Conservation (phyloP, 2,113 vertebrate genomes). For the Haliaeetus leucogaster region DNA sequence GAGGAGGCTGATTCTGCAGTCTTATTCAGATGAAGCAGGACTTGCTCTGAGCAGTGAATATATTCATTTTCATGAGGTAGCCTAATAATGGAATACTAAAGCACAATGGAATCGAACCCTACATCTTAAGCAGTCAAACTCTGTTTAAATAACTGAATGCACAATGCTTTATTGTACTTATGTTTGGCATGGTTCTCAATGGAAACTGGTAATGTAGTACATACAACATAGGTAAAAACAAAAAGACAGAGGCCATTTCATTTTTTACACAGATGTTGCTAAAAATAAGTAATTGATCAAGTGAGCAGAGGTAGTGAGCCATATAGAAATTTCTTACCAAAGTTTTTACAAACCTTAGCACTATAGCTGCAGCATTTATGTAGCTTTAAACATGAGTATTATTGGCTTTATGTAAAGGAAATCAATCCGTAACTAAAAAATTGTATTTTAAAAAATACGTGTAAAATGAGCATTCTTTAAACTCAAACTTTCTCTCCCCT, state of each 20-base stretch:
- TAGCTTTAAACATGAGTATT: background rate
- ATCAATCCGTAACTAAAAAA: background rate
- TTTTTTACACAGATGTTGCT: background rate
- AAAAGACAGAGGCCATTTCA: background rate
- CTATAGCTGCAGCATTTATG: background rate
- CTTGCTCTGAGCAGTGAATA: background rate
- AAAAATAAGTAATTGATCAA: background rate
- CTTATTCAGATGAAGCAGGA: background rate
- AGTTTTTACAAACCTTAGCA: background rate
- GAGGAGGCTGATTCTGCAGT: background rate
- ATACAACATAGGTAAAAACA: background rate
- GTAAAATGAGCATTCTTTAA: background rate
- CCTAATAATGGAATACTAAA: background rate
- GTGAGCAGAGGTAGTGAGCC: background rate
- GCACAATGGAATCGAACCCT: background rate
- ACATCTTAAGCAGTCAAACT: background rate
- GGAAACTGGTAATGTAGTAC: background rate
- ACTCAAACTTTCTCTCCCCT: background rate
- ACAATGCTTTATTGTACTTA: background rate
- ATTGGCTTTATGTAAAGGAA: background rate
- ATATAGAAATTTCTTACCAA: background rate
- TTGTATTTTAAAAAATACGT: rapidly evolving
- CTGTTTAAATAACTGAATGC: background rate
- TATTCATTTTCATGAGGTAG: background rate
- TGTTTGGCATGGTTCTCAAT: background rate